Percentiles rank a stretch among this genome's conserved stretches.
These are phyloP conservation scores for Sander lucioperca DNA, from an alignment of 2,113 vertebrate species.

Conservation along the genomic window DNA sequence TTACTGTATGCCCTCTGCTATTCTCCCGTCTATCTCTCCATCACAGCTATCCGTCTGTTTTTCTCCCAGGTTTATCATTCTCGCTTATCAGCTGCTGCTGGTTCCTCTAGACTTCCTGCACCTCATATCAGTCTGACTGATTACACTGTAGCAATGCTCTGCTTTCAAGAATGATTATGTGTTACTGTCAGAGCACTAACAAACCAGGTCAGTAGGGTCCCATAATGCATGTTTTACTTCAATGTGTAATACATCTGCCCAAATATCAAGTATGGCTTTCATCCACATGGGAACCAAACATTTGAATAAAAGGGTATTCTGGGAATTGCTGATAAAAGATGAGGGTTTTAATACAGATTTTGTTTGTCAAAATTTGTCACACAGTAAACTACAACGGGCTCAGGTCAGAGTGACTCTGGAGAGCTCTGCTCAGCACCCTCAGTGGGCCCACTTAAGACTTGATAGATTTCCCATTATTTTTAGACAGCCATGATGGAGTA, in stretches of 20 bases:
- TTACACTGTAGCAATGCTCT: constrained; percentile 47
- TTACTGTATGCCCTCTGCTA: constrained; percentile 58
- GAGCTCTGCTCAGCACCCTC: constrained; percentile 44
- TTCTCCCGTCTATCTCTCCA: constrained; percentile 66
- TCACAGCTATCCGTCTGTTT: constrained; percentile 68
- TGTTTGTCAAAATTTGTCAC: constrained; percentile 25
- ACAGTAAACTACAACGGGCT: constrained; percentile 32
- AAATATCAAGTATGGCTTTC: background rate
- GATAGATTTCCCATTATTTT: constrained; percentile 77
- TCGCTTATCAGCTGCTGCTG: constrained; percentile 68
- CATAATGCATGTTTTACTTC: constrained; percentile 4
- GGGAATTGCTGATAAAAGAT: background rate
- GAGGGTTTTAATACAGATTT: constrained; percentile 22
- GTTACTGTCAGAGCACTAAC: constrained; percentile 49
- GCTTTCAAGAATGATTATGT: constrained; percentile 30
- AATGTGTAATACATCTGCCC: constrained; percentile 20
- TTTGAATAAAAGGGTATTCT: constrained; percentile 5
- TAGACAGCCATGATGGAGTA: constrained; percentile 65
- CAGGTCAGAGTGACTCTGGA: constrained; percentile 59
- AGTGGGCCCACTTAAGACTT: constrained; percentile 65
- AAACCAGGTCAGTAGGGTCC: constrained; percentile 35
- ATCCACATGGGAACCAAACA: background rate
- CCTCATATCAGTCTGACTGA: constrained; percentile 68
- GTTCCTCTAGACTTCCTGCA: constrained; percentile 71
- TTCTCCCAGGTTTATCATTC: constrained; percentile 72